A percentile compares a stretch with the other conserved stretches of the same genome.
phyloP scores from a whole-genome alignment of 2,113 vertebrate species.

The Phylloscopus trochilus region DNA sequence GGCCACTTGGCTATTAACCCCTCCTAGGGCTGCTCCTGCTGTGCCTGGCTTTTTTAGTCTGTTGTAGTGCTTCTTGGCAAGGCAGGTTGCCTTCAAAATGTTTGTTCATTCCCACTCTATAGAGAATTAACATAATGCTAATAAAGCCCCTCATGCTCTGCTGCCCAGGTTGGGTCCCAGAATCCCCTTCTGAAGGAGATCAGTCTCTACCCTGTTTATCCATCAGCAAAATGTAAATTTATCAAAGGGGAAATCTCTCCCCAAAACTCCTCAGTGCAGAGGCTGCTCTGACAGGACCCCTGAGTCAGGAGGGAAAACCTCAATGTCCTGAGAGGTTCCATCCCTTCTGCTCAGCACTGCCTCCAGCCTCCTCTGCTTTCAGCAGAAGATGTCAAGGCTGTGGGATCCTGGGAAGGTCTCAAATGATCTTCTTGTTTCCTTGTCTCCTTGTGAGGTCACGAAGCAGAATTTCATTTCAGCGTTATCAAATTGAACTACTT shows the following conservation, averaged over 20 bases:
- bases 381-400: not conserved
- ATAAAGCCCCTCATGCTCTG: not conserved
- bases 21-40: not conserved
- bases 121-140: not conserved
- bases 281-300: not conserved
- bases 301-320: not conserved
- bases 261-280: not conserved
- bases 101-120: not conserved
- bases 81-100: not conserved
- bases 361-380: not conserved
- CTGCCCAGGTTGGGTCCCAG: not conserved
- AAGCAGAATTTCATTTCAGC: slow-evolving; percentile 3
- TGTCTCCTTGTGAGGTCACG: not conserved
- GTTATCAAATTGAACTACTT: slow-evolving; percentile 4
- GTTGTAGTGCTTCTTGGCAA: not conserved
- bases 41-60: rapidly evolving
- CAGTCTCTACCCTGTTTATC: not conserved
- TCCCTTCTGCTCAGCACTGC: not conserved
- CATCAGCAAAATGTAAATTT: not conserved
- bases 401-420: not conserved
- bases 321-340: not conserved
- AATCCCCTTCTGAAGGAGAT: not conserved
- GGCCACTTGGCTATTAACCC: not conserved
- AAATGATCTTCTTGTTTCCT: not conserved
- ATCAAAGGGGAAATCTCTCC: not conserved